These are phyloP conservation scores for Coelopa pilipes DNA, from an alignment of 2,888 invertebrate species.

Conservation along the genomic window DNA sequence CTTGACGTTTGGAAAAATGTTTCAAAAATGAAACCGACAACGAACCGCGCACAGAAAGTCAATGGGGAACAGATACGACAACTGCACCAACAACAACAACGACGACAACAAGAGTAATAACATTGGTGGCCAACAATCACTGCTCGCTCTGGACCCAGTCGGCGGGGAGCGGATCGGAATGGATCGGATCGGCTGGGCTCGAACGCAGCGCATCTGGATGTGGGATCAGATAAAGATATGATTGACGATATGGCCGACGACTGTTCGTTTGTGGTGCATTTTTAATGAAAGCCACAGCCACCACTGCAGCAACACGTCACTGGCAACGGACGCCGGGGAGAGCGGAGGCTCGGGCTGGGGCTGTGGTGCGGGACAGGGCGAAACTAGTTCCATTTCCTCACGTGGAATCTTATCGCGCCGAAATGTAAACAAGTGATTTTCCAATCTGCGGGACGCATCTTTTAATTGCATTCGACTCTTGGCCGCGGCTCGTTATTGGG, in stretches of 20 bases:
- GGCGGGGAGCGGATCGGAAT: not conserved
- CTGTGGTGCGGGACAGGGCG: too few species aligned
- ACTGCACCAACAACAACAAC: not conserved
- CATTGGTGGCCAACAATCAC: not conserved
- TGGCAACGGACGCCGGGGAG: not conserved
- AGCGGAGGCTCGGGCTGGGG: not conserved
- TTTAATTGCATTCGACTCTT: constrained; percentile 19
- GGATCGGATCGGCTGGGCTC: too few species aligned
- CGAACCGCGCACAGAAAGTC: not conserved
- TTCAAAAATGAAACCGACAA: not conserved
- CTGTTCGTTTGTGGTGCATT: not conserved
- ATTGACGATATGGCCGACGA: not conserved
- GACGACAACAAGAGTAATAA: not conserved
- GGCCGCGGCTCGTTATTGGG: not conserved
- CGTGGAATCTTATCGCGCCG: constrained; percentile 23
- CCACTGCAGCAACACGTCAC: not conserved
- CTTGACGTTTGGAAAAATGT: constrained; percentile 9
- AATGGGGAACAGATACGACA: not conserved
- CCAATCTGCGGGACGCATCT: constrained; percentile 19
- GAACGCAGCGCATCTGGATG: not conserved
- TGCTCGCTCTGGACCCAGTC: not conserved
- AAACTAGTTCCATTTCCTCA: constrained; percentile 6
- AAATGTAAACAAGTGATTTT: constrained; percentile 17
- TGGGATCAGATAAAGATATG: constrained; percentile 28
- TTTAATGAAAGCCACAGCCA: not conserved